Evolutionary conservation across 2,113 vertebrate genomes (phyloP), one percentile per base, ranked within the genome.

Genomic region (Brachyhypopomus gauderio): DNA sequence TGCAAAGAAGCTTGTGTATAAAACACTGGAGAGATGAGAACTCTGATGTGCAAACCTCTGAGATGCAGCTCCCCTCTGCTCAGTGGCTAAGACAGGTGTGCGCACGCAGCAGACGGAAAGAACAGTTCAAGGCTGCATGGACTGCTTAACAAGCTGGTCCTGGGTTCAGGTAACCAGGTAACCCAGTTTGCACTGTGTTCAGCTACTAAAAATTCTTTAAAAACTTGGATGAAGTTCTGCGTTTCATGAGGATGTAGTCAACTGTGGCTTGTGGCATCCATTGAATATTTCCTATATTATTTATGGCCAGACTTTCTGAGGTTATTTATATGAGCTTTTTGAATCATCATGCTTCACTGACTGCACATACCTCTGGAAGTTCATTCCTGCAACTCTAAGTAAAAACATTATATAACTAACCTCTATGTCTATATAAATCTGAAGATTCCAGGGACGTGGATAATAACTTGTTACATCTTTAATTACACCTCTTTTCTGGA

Each of bases 251-350:
- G 17, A 5, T 20, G 72, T 30, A 72, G 48, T 30, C 74, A 77
- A 82, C 52, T 82, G 81, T 48, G 60, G 80, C 80, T 76, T 75
- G 82, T 83, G 83, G 83, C 86, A 88, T 88, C 76, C 72, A 67
- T 19, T 83, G 81, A 77, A 82, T 19, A 74, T 72, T 88, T 92
- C 82, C 69, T 87, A 81, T 85, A 92, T 93, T 92, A 93, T 93
- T 93, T 87, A 93, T 91, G 85, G 87, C 45, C 86, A 85, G 77
- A 78, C 73, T 84, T 71, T 58, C 83, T 59, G 72, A 85, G 81
- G 83, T 89, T 93, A 92, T 93, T 93, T 92, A 91, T 92, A 93
- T 81, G 86, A 81, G 87, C 90, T 87, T 88, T 90, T 90, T 90
- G 87, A 87, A 85, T 88, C 89, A 87, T 90, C 88, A 84, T 17